A percentile compares a stretch with the other conserved stretches of the same genome.
These are phyloP conservation scores for Microcebus ravelobensis DNA, from an alignment of 2,113 vertebrate genomes.

Conservation along the genomic window DNA sequence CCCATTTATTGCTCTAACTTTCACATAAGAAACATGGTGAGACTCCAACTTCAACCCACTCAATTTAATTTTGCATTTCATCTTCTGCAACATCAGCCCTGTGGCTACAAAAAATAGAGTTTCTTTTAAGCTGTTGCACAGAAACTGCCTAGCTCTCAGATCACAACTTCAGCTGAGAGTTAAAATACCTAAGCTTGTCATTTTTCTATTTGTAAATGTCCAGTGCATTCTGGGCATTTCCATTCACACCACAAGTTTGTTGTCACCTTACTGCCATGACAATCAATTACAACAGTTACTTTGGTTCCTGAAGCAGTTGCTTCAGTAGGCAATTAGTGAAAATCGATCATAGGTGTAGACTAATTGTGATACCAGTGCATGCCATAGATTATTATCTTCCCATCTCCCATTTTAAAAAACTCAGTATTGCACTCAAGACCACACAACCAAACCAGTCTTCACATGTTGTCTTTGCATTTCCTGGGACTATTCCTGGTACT, in stretches of 20 bases:
- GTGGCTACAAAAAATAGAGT: background rate
- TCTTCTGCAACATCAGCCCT: background rate
- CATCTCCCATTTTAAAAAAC: background rate
- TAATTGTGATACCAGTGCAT: background rate
- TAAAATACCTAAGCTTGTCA: background rate
- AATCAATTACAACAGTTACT: background rate
- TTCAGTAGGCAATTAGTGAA: background rate
- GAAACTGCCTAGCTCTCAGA: background rate
- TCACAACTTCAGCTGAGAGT: background rate
- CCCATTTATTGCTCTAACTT: background rate
- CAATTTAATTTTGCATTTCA: constrained; percentile 22
- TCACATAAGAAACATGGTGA: background rate
- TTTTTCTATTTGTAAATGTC: background rate
- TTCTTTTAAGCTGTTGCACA: background rate
- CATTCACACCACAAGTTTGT: background rate
- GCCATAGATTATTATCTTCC: background rate
- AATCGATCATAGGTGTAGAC: background rate
- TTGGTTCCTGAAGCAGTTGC: background rate
- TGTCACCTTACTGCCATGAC: background rate
- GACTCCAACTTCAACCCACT: background rate
- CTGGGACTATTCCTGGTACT: background rate
- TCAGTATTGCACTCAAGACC: background rate
- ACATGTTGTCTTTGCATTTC: background rate
- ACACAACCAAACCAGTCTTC: background rate
- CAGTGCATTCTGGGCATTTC: background rate